Evolutionary conservation across 2,888 invertebrate genomes (phyloP), one percentile per base, ranked within the genome.

Genomic region (Mantis religiosa): DNA sequence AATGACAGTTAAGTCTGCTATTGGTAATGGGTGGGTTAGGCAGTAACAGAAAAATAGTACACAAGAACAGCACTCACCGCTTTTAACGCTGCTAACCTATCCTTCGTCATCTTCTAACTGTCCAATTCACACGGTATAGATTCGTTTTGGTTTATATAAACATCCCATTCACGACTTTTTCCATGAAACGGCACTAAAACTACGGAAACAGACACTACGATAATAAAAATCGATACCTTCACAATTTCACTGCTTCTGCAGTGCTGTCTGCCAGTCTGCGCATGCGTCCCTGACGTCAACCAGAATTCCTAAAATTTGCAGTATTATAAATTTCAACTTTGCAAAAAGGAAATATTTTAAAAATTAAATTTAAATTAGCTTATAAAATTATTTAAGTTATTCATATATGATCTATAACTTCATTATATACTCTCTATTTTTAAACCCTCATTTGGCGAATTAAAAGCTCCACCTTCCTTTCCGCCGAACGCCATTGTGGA

Each of bases 71-170:
- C 87, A 93, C 97, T 96, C 95, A 97, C 97, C 96, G 98, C 98
- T 95, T 97, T 97, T 93, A 98, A 96, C 94, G 98, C 98, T 95
- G 98, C 98, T 96, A 98, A 96, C 96, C 98, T 98, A 96, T 98
- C 98, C 96, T 98, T 98, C 95, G 98, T 98, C 98, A 98, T 98
- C 94, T 93, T 95, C 94, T 94, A 94, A 92, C 93, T 94, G 94
- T 93, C 92, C 91, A 92, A 94, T 94, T 95, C 95, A 95, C 95
- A 95, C 95, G 95, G 95, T 94, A 95, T 94, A 93, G 94, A 94
- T 94, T 94, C 94, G 94, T 94, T 94, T 94, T 94, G 94, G 94
- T 95, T 95, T 94, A 94, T 94, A 95, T 95, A 95, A 95, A 94
- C 95, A 95, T 96, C 96, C 96, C 96, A 96, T 96, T 96, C 96